Evolutionary conservation across 2,888 invertebrate species (phyloP).

Genomic region (Campaea margaritaria): DNA sequence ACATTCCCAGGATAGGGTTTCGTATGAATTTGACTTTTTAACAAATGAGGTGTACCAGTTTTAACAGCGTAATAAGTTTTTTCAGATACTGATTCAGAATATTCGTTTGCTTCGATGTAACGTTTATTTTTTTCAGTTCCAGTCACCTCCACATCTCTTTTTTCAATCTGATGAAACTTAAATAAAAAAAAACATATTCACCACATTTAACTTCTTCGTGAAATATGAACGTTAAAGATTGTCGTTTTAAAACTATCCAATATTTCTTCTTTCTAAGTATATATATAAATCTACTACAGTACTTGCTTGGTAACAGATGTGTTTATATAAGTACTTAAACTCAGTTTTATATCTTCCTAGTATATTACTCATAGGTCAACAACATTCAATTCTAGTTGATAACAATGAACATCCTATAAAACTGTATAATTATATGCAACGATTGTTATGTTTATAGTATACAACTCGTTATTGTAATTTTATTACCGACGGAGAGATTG

Average conservation of each 20-base stretch:
- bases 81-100: neutral
- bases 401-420: slow-evolving; percentile 26
- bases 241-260: no score
- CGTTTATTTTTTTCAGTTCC: no score
- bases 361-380: slow-evolving; percentile 31
- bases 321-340: slow-evolving; percentile 21
- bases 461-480: no score
- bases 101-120: neutral
- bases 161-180: neutral
- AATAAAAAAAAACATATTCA: no score
- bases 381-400: slow-evolving; percentile 22
- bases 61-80: slow-evolving; percentile 2
- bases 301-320: slow-evolving; percentile 32
- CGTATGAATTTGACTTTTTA: no score
- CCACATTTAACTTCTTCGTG: no score
- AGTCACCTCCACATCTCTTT: neutral
- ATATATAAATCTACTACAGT: neutral
- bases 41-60: neutral
- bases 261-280: no score
- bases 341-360: slow-evolving; percentile 20
- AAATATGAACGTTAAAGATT: no score
- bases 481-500: no score
- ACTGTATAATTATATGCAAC: no score
- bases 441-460: no score
- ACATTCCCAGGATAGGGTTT: neutral